A percentile compares a stretch with the other conserved stretches of the same genome.
These are phyloP conservation scores for Hirtodrosophila cameraria DNA, from an alignment of 2,888 invertebrate species.

Conservation along the genomic window DNA sequence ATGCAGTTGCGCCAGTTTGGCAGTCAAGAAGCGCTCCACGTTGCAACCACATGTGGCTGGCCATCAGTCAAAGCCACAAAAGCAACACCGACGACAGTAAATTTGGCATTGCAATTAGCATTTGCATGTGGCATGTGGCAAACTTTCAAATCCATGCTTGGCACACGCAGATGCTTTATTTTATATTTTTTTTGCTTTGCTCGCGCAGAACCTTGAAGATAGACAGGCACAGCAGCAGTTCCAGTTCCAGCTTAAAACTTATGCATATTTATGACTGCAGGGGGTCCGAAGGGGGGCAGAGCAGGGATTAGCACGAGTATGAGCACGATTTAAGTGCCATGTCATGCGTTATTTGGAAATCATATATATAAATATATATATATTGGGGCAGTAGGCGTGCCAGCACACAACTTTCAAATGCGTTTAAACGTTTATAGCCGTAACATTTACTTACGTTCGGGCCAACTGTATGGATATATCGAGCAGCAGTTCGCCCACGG, in stretches of 20 bases:
- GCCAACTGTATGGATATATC: slow-evolving; percentile 93
- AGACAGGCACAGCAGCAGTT: slow-evolving; percentile 7
- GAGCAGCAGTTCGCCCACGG: slow-evolving; percentile 93
- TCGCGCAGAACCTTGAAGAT: slow-evolving; percentile 61
- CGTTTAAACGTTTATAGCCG: slow-evolving; percentile 39
- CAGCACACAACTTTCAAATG: slow-evolving; percentile 63
- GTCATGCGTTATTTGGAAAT: slow-evolving; percentile 65
- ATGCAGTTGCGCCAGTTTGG: slow-evolving; percentile 54
- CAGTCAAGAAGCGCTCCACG: slow-evolving; percentile 20
- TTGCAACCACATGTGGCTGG: slow-evolving; percentile 42
- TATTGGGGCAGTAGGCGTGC: slow-evolving; percentile 60
- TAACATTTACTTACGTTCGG: slow-evolving; percentile 88
- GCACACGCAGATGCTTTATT: slow-evolving; percentile 10
- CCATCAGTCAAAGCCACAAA: slow-evolving; percentile 50
- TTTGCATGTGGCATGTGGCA: slow-evolving; percentile 63
- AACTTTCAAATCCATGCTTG: slow-evolving; percentile 57
- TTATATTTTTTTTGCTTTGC: no score
- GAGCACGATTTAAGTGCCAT: slow-evolving; percentile 62
- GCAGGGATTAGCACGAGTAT: not conserved
- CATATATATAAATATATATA: no score
- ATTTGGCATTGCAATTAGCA: slow-evolving; percentile 56
- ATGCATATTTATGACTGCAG: slow-evolving; percentile 62
- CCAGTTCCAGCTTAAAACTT: slow-evolving; percentile 21
- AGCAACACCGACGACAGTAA: slow-evolving; percentile 13
- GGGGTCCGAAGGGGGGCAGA: slow-evolving; percentile 33